Evolutionary conservation across 2,888 invertebrate species (phyloP).

Genomic region (Zhuqinia jingwanae): DNA sequence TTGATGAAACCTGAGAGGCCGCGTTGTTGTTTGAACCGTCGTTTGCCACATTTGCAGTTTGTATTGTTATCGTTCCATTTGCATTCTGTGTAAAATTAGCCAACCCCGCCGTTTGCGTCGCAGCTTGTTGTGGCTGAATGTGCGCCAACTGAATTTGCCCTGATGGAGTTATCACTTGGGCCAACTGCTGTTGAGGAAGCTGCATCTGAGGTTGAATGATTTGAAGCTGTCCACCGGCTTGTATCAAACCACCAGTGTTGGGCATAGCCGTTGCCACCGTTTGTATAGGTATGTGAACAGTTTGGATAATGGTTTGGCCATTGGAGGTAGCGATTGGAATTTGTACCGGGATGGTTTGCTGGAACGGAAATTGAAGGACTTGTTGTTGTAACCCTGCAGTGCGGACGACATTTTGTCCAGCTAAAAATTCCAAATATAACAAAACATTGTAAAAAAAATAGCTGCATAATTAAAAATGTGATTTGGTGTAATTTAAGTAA

Average conservation of each 20-base stretch:
- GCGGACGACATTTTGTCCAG: conserved; percentile 88
- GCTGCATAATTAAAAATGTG: not conserved
- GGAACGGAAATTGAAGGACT: conserved; percentile 86
- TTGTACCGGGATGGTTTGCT: conserved; percentile 93
- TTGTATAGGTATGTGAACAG: conserved; percentile 96
- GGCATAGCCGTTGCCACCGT: conserved; percentile 85
- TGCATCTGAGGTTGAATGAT: conserved; percentile 85
- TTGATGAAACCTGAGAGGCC: conserved; percentile 78
- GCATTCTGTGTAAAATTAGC: conserved; percentile 78
- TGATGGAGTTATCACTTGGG: conserved; percentile 81
- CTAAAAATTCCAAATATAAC: too few relatives aligned
- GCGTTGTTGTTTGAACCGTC: conserved; percentile 81
- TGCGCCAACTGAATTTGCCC: conserved; percentile 83
- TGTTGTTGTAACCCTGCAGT: conserved; percentile 83
- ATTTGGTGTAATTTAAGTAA: too few relatives aligned
- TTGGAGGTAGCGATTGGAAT: conserved; percentile 92
- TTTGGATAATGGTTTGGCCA: conserved; percentile 97
- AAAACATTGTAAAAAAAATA: not conserved
- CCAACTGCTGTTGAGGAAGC: conserved; percentile 85
- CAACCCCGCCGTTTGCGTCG: conserved; percentile 74
- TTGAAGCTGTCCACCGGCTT: conserved; percentile 84
- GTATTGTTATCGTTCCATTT: conserved; percentile 79
- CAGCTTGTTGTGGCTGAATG: conserved; percentile 84
- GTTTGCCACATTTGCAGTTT: conserved; percentile 76
- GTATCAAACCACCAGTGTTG: conserved; percentile 81